A percentile compares a stretch with the other conserved stretches of the same genome.
These are phyloP conservation scores for Lasioglossum vierecki DNA, from an alignment of 2,888 invertebrate species.

Conservation along the genomic window DNA sequence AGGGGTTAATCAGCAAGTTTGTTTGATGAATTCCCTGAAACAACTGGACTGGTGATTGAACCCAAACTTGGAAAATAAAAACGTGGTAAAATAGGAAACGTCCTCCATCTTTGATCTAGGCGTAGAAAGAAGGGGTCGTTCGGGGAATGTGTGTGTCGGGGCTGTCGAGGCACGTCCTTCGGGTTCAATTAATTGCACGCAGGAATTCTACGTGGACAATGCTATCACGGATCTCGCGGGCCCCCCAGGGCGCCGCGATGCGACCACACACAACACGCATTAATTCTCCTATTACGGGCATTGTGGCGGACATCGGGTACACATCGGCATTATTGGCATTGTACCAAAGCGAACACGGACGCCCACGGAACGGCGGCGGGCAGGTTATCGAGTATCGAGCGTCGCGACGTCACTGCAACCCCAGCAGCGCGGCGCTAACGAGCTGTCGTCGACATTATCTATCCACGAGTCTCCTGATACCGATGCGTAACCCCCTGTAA, in stretches of 20 bases:
- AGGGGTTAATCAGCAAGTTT: no score
- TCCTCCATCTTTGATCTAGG: not conserved
- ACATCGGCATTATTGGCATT: conserved; percentile 60
- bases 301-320: conserved; percentile 66
- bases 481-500: conserved; percentile 45
- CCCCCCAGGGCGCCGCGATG: conserved; percentile 67
- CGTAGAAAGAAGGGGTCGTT: not conserved
- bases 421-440: conserved; percentile 74
- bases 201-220: conserved; percentile 79
- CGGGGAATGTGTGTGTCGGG: conserved; percentile 71
- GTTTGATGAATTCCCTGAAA: not conserved
- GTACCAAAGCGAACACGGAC: conserved; percentile 67
- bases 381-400: conserved; percentile 73
- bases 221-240: conserved; percentile 78
- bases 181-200: conserved; percentile 78
- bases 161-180: conserved; percentile 54
- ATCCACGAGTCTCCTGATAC: conserved; percentile 59
- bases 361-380: conserved; percentile 61
- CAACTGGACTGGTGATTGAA: not conserved
- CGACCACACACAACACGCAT: conserved; percentile 81
- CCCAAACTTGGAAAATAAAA: not conserved
- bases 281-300: conserved; percentile 80
- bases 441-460: conserved; percentile 77
- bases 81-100: not conserved
- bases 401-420: conserved; percentile 76